Evolutionary conservation across 2,797 vertebrate species (phyloP), one percentile per base, ranked within the genome.

Genomic region (Masticophis lateralis): DNA sequence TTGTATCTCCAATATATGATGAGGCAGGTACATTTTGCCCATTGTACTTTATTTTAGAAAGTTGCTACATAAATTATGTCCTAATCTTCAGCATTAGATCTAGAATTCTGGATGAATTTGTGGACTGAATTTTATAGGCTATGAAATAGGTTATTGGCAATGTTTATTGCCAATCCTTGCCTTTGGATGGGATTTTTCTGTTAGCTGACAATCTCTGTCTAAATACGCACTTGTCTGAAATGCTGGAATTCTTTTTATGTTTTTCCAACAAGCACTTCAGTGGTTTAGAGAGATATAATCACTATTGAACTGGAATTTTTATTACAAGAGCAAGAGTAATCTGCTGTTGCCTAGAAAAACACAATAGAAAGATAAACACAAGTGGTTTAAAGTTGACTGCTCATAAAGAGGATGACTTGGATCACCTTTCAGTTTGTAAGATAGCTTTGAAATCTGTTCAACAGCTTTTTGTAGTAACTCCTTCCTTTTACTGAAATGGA

Each of bases 231-330:
- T 95, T 94, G 96, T 95, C 95, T 96, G 96, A 97, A 96, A 96
- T 94, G 93, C 97, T 97, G 96, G 96, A 97, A 97, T 97, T 96
- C 96, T 97, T 97, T 97, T 97, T 96, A 96, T 96, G 96, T 97
- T 92, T 97, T 90, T 93, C 95, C 96, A 95, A 94, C 95, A 97
- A 95, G 94, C 16, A 0, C 94, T 97, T 94, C 57, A 27, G 94
- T 97, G 97, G 96, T 94, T 96, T 94, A 96, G 96, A 94, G 95
- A 97, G 97, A 97, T 96, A 95, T 96, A 96, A 97, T 97, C 96
- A 97, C 97, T 96, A 95, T 53, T 91, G 95, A 95, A 93, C 93
- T 97, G 97, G 96, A 97, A 97, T 97, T 96, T 97, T 97, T 97
- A 97, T 97, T 96, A 96, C 96, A 94, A 95, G 96, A 97, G 96